phyloP scores from a whole-genome alignment of 2,888 invertebrate species.

The Drosophila mulleri region DNA sequence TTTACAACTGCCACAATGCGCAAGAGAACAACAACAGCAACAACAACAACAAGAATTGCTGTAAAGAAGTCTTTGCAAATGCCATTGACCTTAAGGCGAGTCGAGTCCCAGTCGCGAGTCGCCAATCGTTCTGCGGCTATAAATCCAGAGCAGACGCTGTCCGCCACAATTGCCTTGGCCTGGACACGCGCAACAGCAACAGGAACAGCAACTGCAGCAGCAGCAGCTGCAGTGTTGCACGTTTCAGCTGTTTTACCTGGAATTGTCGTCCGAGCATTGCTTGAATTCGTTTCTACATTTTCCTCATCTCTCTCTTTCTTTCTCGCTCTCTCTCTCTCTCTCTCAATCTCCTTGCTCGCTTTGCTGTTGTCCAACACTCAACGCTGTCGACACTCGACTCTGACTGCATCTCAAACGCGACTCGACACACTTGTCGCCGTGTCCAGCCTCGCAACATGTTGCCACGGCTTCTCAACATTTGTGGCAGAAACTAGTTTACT shows the following conservation, averaged over 20 bases:
- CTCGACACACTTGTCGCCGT: conserved; percentile 60
- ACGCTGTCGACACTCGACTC: conserved; percentile 47
- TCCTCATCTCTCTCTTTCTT: not conserved
- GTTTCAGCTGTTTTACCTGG: conserved; percentile 61
- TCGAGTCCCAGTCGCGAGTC: conserved; percentile 23
- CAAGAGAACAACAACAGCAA: conserved; percentile 20
- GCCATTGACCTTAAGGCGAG: conserved; percentile 55
- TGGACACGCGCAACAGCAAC: conserved; percentile 50
- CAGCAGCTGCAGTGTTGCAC: conserved; percentile 39
- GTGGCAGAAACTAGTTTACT: conserved; percentile 50
- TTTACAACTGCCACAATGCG: conserved; percentile 63
- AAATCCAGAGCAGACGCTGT: conserved; percentile 76
- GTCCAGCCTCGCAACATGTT: conserved; percentile 65
- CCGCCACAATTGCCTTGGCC: conserved; percentile 73
- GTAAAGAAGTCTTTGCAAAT: conserved; percentile 43
- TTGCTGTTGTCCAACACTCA: conserved; percentile 47
- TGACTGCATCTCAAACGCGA: conserved; percentile 28
- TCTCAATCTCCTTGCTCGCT: not conserved
- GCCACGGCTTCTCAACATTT: conserved; percentile 63
- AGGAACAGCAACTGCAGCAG: not conserved
- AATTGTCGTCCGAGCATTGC: conserved; percentile 50
- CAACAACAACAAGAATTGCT: conserved; percentile 38
- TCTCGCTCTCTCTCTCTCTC: too few species aligned
- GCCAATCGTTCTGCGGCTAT: conserved; percentile 59
- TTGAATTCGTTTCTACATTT: conserved; percentile 52